Base-by-base conservation (phyloP, 2,888 invertebrate genomes). In the Palloptera scutellata region DNA sequence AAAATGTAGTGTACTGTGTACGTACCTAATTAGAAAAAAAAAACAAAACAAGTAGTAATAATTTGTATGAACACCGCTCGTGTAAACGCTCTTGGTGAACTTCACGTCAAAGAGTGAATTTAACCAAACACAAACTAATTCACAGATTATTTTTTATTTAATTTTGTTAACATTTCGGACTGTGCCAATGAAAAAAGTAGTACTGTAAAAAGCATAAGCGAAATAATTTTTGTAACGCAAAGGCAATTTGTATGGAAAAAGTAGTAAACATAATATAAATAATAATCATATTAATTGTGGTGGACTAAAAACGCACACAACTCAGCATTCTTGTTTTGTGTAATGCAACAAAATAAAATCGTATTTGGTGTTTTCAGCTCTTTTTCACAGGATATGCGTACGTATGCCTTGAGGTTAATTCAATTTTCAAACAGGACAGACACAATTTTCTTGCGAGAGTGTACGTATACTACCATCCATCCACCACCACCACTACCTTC, bases 361-460 rank as follows among this genome's bases (percentile, higher is more conserved):
- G 77, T 81, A 79, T 82, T 81, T 82, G 81, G 81, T 80, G 82
- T 82, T 81, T 81, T 82, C 82, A 82, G 81, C 82, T 81, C 81
- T 79, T 81, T 74, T 79, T 79, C 81, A 78, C 81, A 81, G 81
- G 82, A 81, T 79, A 59, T 64, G 52, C 58, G 59, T 20, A 55
- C 55, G 11, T 40, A 61, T 62, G 55, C 66, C 60, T 68, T 71
- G 71, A 71, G 64, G 68, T 71, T 70, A 60, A 61, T 66, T 66
- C 64, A 69, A 63, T 63, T 65, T 65, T 65, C 66, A 61, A 58
- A 57, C 67, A 67, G 68, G 69, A 69, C 67, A 67, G 55, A 55
- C 59, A 59, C 64, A 64, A 52, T 64, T 69, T 65, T 71, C 59
- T 64, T 65, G 66, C 64, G 71, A 64, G 66, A 54, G 66, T 70